Percentiles rank a stretch among this genome's conserved stretches.
Evolutionary conservation across 2,113 vertebrate genomes (phyloP).

Genomic region (Cebus imitator): DNA sequence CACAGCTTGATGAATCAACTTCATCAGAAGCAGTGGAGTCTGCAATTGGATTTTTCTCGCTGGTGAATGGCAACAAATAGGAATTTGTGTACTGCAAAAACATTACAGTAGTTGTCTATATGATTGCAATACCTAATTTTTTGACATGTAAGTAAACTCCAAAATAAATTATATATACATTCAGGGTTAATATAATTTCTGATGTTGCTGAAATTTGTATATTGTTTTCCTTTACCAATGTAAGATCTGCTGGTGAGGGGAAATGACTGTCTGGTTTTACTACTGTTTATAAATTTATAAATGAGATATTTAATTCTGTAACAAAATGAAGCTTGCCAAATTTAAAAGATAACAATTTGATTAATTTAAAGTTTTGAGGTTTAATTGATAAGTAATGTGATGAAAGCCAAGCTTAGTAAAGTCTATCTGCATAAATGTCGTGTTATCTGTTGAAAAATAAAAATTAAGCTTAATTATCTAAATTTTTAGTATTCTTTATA

Average conservation of each 20-base stretch:
- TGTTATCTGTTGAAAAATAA: not conserved
- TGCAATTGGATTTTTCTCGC: not conserved
- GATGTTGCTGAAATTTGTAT: conserved; percentile 37
- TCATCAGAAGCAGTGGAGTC: not conserved
- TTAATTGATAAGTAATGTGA: not conserved
- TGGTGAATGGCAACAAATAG: not conserved
- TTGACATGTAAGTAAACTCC: conserved; percentile 22
- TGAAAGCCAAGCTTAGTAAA: not conserved
- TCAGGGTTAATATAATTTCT: conserved; percentile 54
- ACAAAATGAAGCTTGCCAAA: not conserved
- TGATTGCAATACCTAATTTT: not conserved
- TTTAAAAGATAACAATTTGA: not conserved
- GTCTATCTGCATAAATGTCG: not conserved
- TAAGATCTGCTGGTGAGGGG: conserved; percentile 27
- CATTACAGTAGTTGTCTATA: not conserved
- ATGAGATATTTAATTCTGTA: conserved; percentile 73
- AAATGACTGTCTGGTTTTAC: conserved; percentile 57
- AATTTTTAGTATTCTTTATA: not conserved
- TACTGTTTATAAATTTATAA: conserved; percentile 70
- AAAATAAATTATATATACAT: conserved; percentile 36
- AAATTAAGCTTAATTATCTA: not conserved
- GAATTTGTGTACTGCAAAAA: not conserved
- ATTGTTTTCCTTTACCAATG: conserved; percentile 56
- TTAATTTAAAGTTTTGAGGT: not conserved
- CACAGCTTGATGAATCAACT: not conserved